A percentile compares a stretch with the other conserved stretches of the same genome.
phyloP scores from a whole-genome alignment of 2,797 vertebrate genomes.

The Cuculus canorus region DNA sequence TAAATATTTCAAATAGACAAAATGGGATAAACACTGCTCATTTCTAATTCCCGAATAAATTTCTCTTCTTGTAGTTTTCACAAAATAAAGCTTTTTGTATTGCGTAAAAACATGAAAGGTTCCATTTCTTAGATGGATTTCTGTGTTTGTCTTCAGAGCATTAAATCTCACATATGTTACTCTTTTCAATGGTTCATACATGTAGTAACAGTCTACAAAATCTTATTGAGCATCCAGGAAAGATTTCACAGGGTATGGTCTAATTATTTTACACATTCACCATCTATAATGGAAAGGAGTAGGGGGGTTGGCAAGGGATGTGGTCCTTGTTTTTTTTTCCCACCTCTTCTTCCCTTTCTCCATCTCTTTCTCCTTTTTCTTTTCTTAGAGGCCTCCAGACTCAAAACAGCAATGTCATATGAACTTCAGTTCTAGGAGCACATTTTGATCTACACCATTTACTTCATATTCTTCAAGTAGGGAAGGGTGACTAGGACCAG shows the following conservation, averaged over 20 bases:
- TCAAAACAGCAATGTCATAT: background rate
- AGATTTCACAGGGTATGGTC: background rate
- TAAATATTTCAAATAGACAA: background rate
- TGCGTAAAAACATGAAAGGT: background rate
- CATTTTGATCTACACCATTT: background rate
- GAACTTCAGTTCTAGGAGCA: background rate
- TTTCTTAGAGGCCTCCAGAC: background rate
- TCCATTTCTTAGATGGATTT: background rate
- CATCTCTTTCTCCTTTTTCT: background rate
- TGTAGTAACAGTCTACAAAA: background rate
- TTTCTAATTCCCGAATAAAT: background rate
- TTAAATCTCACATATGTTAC: background rate
- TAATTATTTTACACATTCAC: background rate
- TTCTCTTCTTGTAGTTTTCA: background rate
- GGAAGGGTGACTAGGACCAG: background rate
- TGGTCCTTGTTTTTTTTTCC: background rate
- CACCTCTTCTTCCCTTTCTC: background rate
- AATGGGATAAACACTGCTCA: background rate
- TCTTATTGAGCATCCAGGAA: background rate
- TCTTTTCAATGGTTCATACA: background rate
- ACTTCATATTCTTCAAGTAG: background rate
- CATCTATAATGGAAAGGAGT: background rate
- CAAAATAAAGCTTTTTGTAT: background rate
- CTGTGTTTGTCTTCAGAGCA: background rate
- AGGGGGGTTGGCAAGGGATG: background rate